Percentiles rank a stretch among this genome's conserved stretches.
These are phyloP conservation scores for Vombatus ursinus DNA, from an alignment of 2,113 vertebrate species.

Conservation along the genomic window DNA sequence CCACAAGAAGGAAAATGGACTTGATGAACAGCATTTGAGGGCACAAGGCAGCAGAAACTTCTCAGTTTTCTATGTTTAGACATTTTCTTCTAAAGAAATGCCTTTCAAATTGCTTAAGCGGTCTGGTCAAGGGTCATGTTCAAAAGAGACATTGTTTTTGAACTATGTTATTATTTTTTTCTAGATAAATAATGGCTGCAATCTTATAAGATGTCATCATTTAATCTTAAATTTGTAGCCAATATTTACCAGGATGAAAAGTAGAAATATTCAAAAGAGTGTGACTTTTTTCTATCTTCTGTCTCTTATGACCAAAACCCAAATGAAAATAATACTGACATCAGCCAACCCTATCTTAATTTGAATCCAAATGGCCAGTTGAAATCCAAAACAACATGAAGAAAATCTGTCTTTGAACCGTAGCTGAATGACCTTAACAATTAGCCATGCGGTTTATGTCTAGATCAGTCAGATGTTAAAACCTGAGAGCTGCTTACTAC, in stretches of 20 bases:
- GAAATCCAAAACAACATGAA: conserved; percentile 14
- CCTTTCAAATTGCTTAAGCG: background rate
- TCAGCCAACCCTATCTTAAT: background rate
- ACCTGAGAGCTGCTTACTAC: conserved; percentile 58
- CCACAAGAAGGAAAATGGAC: conserved; percentile 36
- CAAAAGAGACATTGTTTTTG: background rate
- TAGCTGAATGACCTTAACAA: conserved; percentile 36
- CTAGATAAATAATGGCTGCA: conserved; percentile 8
- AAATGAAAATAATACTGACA: background rate
- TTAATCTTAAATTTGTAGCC: conserved; percentile 26
- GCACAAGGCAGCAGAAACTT: background rate
- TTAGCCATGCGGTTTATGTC: conserved; percentile 65
- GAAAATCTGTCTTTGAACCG: conserved; percentile 36
- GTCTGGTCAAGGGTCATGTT: conserved; percentile 13
- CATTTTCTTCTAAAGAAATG: conserved; percentile 9
- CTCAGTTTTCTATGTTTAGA: conserved; percentile 10
- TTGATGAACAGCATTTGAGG: background rate
- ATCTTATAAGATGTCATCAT: background rate
- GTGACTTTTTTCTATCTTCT: background rate
- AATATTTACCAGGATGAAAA: conserved; percentile 31
- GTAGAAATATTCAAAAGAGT: background rate
- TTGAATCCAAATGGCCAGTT: conserved; percentile 6
- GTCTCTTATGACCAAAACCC: background rate
- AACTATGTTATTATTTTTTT: conserved; percentile 13
- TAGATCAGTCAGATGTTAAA: conserved; percentile 65